A percentile compares a stretch with the other conserved stretches of the same genome.
These are phyloP conservation scores for Proteles cristata DNA, from an alignment of 2,113 vertebrate species.

Conservation along the genomic window DNA sequence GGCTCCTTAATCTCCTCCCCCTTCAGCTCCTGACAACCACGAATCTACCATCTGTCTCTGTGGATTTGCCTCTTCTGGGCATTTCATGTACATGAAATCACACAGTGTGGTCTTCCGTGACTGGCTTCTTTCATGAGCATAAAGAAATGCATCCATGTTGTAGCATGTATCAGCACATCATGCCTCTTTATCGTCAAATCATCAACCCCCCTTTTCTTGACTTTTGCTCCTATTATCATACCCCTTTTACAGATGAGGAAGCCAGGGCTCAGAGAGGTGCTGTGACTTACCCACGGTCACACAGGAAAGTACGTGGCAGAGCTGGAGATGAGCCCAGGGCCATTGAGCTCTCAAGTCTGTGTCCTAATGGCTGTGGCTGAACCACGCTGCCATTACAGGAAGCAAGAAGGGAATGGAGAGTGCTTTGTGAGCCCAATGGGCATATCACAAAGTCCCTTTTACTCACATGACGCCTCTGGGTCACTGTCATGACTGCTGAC, in stretches of 20 bases:
- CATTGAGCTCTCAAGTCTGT: not conserved
- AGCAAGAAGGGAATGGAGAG: not conserved
- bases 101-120: not conserved
- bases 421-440: fast-evolving
- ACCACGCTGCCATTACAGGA: not conserved
- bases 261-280: not conserved
- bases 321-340: not conserved
- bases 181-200: not conserved
- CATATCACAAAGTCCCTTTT: not conserved
- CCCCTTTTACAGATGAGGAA: not conserved
- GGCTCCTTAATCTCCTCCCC: not conserved
- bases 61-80: not conserved
- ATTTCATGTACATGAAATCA: not conserved
- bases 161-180: not conserved
- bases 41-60: not conserved
- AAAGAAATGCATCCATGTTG: not conserved
- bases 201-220: not conserved
- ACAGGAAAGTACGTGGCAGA: not conserved
- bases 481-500: no score
- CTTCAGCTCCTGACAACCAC: not conserved
- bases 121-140: not conserved
- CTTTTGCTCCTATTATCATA: not conserved
- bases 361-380: not conserved
- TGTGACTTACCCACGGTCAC: not conserved
- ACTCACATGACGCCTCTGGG: not conserved